These are phyloP conservation scores for Asobara japonica DNA, from an alignment of 1,140 invertebrate genomes.

Conservation along the genomic window DNA sequence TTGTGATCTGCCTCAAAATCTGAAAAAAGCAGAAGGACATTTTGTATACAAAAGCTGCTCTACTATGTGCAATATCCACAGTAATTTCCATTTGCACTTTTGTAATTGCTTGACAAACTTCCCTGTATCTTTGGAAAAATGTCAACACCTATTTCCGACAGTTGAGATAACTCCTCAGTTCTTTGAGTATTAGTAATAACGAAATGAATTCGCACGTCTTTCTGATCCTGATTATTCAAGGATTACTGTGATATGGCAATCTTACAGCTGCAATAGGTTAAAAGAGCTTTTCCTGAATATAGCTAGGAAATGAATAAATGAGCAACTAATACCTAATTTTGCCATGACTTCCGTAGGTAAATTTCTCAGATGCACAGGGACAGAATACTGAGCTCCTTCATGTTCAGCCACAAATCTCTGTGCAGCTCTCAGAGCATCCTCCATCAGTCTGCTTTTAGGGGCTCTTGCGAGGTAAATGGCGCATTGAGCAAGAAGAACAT, in stretches of 20 bases:
- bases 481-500: constrained; percentile 80
- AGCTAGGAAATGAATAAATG: constrained; percentile 4
- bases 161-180: too few species aligned
- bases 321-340: constrained; percentile 70
- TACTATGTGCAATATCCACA: not conserved
- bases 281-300: not conserved
- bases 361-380: constrained; percentile 82
- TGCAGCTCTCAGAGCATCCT: constrained; percentile 73
- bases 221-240: too few species aligned
- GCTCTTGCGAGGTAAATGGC: constrained; percentile 80
- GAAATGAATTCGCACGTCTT: too few species aligned
- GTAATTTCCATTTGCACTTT: too few species aligned
- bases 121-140: too few species aligned
- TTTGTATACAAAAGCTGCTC: constrained; percentile 11
- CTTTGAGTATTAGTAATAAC: too few species aligned
- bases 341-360: constrained; percentile 83
- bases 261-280: not conserved
- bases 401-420: constrained; percentile 68
- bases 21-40: too few species aligned
- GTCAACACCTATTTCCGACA: too few species aligned
- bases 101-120: too few species aligned
- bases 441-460: constrained; percentile 78
- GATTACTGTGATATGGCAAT: too few species aligned
- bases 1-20: constrained; percentile 76
- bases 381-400: constrained; percentile 76